Conservation (phyloP, 1,140 invertebrate genomes). For the Caligus rogercresseyi region DNA sequence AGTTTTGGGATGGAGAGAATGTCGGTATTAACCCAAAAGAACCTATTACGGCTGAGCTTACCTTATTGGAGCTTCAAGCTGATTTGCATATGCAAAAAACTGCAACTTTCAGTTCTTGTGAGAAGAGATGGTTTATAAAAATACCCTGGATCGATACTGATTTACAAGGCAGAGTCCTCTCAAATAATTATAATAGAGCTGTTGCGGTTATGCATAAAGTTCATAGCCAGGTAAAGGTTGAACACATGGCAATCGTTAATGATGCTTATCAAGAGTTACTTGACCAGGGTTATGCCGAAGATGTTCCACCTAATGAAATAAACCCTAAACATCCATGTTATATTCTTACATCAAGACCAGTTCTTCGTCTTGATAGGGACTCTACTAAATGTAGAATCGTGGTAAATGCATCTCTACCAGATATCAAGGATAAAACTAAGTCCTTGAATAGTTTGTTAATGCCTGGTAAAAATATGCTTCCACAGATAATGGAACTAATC, state of each 20-base stretch:
- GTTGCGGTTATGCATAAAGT: neutral
- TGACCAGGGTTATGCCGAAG: neutral
- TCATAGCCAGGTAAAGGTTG: neutral
- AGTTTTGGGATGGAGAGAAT: slow-evolving; percentile 7
- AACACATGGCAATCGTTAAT: neutral
- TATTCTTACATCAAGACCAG: no score
- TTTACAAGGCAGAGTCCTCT: neutral
- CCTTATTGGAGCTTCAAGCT: neutral
- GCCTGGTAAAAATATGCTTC: no score
- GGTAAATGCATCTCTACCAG: no score
- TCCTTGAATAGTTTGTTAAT: no score
- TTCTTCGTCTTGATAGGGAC: no score
- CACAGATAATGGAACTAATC: no score
- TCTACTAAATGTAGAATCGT: no score
- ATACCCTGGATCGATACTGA: neutral
- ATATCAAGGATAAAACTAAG: no score
- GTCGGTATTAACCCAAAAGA: neutral
- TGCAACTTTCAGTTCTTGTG: neutral
- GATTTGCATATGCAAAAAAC: neutral
- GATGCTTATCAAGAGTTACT: slow-evolving; percentile 3
- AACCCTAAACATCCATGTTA: no score
- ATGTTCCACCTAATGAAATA: no score
- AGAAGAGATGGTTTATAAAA: neutral
- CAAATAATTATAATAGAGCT: neutral
- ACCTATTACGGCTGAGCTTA: neutral